These are phyloP conservation scores for Coryphaenoides rupestris DNA, from an alignment of 2,113 vertebrate genomes.

Conservation along the genomic window DNA sequence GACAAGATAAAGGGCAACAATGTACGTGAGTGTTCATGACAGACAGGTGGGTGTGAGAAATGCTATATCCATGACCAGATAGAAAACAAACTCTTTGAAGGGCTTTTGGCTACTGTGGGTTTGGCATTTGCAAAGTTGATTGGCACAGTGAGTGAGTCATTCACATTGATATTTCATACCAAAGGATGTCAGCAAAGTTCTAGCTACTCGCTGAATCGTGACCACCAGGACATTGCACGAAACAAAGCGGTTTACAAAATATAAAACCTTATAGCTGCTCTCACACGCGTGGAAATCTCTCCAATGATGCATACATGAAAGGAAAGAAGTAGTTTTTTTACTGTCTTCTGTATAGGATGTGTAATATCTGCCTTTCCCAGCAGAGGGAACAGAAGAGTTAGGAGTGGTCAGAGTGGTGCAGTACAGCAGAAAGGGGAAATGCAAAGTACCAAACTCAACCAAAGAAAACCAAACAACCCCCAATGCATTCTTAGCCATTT, in stretches of 20 bases:
- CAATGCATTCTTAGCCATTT: conserved; percentile 30
- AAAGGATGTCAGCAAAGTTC: conserved; percentile 48
- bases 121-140: conserved; percentile 75
- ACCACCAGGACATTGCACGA: conserved; percentile 24
- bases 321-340: conserved; percentile 11
- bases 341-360: conserved; percentile 25
- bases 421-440: conserved; percentile 47
- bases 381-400: conserved; percentile 79
- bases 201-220: conserved; percentile 38
- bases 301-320: conserved; percentile 22
- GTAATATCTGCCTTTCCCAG: conserved; percentile 79
- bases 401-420: conserved; percentile 58
- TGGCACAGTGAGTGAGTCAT: conserved; percentile 75
- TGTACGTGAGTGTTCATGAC: conserved; percentile 22
- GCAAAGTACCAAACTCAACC: conserved; percentile 24
- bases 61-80: conserved; percentile 47
- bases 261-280: background rate
- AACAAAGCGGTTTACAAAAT: conserved; percentile 25
- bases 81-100: conserved; percentile 64
- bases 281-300: background rate
- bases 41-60: conserved; percentile 28
- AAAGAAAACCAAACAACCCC: conserved; percentile 11
- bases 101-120: conserved; percentile 68
- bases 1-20: conserved; percentile 14
- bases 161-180: conserved; percentile 73